Base-by-base conservation (phyloP, 2,797 vertebrate genomes). In the Amphiprion clarkii region DNA sequence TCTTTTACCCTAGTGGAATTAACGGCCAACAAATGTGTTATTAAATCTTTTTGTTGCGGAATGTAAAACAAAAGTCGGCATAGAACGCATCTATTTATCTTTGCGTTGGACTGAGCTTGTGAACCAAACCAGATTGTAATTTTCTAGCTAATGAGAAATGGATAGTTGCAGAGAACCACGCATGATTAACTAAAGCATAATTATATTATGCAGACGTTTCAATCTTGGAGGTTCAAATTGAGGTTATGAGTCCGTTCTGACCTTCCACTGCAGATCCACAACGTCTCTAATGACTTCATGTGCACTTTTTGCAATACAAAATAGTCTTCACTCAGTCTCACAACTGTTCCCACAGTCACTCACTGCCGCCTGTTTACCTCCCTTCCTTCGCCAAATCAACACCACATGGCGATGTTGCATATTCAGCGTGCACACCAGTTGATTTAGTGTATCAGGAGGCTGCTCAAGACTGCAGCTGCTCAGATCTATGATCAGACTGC, bases 391-490 rank as follows among this genome's bases (percentile, higher is more conserved):
- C 21, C 56, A 85, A 86, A 87, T 87, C 51, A 79, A 62, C 75
- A 74, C 76, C 79, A 87, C 67, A 83, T 84, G 88, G 53, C 5
- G 17, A 65, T 17, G 58, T 19, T 72, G 58, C 54, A 51, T 81
- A 81, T 76, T 56, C 79, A 61, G 61, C 55, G 68, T 60, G 49
- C 51, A 29, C 60, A 54, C 5, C 11, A 51, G 74, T 58, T 66
- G 65, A 75, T 39, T 80, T 71, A 53, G 25, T 71, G 61, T 75
- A 71, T 62, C 48, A 69, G 64, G 68, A 84, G 61, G 81, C 36
- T 39, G 36, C 36, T 70, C 2, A 39, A 67, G 42, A 19, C 74
- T 71, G 84, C 82, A 81, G 82, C 80, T 77, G 86, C 74, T 84
- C 68, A 53, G 33, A 46, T 75, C 56, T 71, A 23, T 44, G 76